Conservation (phyloP, 2,113 vertebrate genomes). For the Apteryx mantelli region DNA sequence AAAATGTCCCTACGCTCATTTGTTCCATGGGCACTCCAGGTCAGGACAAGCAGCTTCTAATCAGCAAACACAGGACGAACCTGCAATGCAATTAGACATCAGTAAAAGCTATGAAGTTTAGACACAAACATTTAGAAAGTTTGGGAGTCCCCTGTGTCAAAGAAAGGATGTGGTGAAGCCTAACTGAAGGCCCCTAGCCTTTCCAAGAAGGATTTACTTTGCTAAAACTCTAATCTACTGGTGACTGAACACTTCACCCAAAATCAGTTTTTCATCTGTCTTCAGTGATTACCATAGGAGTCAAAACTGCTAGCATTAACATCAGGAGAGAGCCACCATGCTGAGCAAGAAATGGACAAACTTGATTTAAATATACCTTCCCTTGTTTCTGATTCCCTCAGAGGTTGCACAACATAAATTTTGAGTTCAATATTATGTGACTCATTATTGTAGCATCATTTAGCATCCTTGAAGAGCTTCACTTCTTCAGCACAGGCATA, state of each 20-base stretch:
- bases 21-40: background rate
- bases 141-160: background rate
- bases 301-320: background rate
- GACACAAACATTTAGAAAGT: background rate
- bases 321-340: background rate
- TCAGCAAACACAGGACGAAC: background rate
- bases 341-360: background rate
- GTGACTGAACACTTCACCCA: background rate
- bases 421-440: background rate
- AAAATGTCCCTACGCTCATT: background rate
- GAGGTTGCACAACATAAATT: background rate
- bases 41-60: background rate
- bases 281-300: background rate
- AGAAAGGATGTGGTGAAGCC: background rate
- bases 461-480: background rate
- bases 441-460: constrained; percentile 6
- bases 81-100: background rate
- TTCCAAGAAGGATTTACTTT: background rate
- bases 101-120: background rate
- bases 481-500: background rate
- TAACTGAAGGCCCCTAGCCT: background rate
- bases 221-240: background rate
- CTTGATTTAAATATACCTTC: background rate
- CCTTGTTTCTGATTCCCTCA: background rate
- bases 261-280: background rate